Percentiles rank a stretch among this genome's conserved stretches.
Conservation (phyloP, 1,140 invertebrate genomes). For the Odontomachus brunneus region DNA sequence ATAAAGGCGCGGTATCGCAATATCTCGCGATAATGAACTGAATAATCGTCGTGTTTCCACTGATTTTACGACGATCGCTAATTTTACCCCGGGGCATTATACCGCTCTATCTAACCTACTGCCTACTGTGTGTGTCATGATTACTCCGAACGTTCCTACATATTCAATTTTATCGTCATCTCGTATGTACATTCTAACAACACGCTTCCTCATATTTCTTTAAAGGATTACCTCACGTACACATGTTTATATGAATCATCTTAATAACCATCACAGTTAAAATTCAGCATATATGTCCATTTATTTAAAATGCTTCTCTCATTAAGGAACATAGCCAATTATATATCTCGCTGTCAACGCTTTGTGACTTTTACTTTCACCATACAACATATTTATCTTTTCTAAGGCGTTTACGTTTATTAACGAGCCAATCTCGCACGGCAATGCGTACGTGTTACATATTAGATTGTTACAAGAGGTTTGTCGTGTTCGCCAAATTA, state of each 20-base stretch:
- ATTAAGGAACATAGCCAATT: not conserved
- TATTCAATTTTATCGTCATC: not conserved
- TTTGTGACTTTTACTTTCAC: not conserved
- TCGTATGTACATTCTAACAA: not conserved
- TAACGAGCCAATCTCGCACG: too few relatives aligned
- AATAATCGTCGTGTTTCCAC: not conserved
- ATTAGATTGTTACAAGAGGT: too few relatives aligned
- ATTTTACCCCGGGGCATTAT: not conserved
- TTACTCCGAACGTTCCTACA: too few relatives aligned
- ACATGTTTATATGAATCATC: too few relatives aligned
- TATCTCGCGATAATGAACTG: not conserved
- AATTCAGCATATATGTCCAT: too few relatives aligned
- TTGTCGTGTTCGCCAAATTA: too few relatives aligned
- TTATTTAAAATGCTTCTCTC: not conserved
- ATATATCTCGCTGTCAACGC: not conserved
- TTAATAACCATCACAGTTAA: too few relatives aligned
- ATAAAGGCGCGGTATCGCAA: not conserved
- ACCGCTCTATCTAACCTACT: too few relatives aligned
- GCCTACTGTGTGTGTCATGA: too few relatives aligned
- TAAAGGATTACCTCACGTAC: not conserved
- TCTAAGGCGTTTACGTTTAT: too few relatives aligned
- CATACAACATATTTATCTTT: too few relatives aligned
- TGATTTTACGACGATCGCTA: constrained; percentile 3
- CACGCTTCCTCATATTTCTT: not conserved
- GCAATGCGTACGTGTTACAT: too few relatives aligned